A percentile compares a stretch with the other conserved stretches of the same genome.
phyloP scores from a whole-genome alignment of 1,140 invertebrate genomes.

The Drosophila arawakana region DNA sequence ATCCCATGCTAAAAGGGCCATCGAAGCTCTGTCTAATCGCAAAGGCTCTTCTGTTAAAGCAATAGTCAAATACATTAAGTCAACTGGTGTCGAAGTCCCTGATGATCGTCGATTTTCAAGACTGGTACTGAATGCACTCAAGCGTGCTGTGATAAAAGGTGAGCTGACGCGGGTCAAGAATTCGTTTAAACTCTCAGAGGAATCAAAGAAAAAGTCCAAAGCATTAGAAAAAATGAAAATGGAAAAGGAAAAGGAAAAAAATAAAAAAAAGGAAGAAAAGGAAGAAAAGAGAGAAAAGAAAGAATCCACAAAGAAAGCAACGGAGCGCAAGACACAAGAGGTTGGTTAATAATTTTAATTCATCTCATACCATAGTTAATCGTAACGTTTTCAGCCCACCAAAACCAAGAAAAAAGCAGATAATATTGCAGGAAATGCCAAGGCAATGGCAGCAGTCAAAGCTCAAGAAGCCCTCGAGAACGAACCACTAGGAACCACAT shows the following conservation, averaged over 20 bases:
- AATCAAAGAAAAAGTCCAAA: slow-evolving; percentile 4
- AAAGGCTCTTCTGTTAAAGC: slow-evolving; percentile 49
- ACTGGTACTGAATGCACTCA: slow-evolving; percentile 19
- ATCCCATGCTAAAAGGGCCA: slow-evolving; percentile 22
- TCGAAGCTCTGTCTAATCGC: slow-evolving; percentile 19
- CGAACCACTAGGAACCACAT: background rate
- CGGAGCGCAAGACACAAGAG: slow-evolving; percentile 26
- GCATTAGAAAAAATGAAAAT: slow-evolving; percentile 43
- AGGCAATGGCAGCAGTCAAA: background rate
- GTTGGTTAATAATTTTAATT: background rate
- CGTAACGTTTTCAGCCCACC: slow-evolving; percentile 14
- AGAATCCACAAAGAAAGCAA: slow-evolving; percentile 19
- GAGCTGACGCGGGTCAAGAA: slow-evolving; percentile 44
- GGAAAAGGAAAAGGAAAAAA: background rate
- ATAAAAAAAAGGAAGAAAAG: background rate
- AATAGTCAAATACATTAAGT: slow-evolving; percentile 46
- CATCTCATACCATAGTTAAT: background rate
- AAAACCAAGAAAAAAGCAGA: background rate
- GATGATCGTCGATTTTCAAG: slow-evolving; percentile 8
- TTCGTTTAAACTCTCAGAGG: slow-evolving; percentile 54
- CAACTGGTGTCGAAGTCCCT: slow-evolving; percentile 23
- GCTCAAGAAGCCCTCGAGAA: background rate
- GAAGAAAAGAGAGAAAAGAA: no score
- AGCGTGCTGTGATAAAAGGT: slow-evolving; percentile 26
- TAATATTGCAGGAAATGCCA: background rate